Conservation (phyloP, 2,888 invertebrate species). For the Leptinotarsa peninsularis region DNA sequence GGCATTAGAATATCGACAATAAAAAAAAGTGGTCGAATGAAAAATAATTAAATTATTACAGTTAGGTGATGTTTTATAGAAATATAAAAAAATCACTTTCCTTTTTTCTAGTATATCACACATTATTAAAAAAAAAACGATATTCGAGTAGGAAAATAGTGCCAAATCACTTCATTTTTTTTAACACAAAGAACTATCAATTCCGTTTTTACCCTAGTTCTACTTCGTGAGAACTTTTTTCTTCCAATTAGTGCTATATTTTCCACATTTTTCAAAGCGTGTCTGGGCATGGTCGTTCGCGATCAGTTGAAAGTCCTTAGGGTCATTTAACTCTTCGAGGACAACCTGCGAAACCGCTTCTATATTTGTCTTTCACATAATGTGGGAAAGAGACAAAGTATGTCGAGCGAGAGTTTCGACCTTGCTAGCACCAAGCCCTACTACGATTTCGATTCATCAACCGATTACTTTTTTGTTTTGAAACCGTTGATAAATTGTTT, state of each 20-base stretch:
- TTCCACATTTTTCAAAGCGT: conserved; percentile 36
- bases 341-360: conserved; percentile 40
- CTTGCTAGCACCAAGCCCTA: conserved; percentile 37
- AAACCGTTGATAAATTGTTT: conserved; percentile 27
- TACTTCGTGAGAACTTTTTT: conserved; percentile 7
- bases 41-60: too few species aligned
- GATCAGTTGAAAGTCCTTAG: conserved; percentile 36
- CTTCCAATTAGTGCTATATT: conserved; percentile 30
- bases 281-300: conserved; percentile 34
- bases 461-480: conserved; percentile 22
- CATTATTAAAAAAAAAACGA: neutral
- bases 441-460: conserved; percentile 31
- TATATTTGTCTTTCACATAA: conserved; percentile 30
- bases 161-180: neutral
- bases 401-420: conserved; percentile 37
- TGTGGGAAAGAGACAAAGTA: conserved; percentile 31
- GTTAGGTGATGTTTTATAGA: too few species aligned
- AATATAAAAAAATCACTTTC: too few species aligned
- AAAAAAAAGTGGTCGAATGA: too few species aligned
- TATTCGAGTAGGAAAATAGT: neutral
- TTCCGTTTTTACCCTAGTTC: neutral
- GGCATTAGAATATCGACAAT: too few species aligned
- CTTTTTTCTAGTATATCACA: too few species aligned
- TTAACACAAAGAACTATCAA: neutral
- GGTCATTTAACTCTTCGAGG: conserved; percentile 46